Base-by-base conservation (phyloP, 2,797 vertebrate species). In the Discoglossus pictus region DNA sequence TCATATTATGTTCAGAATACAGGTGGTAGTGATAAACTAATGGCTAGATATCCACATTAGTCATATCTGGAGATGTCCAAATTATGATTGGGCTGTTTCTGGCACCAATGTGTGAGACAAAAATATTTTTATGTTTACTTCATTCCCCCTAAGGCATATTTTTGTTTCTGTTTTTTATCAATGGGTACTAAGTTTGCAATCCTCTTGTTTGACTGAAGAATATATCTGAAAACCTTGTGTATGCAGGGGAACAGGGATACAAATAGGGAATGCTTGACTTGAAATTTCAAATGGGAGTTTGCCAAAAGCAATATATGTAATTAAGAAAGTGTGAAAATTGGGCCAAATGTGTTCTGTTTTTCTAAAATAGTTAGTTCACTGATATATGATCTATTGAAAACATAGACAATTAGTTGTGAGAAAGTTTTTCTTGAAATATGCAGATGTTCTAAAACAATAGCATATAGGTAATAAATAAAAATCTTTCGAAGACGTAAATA, bases 1-100 rank as follows among this genome's bases (percentile, higher is more conserved):
- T 47, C 42, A 56, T 17, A 46, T 21, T 5, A n/a, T 56, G 56
- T 65, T 20, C 15, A 27, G 52, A 2, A 13, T 48, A 48, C 63
- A 65, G 63, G 63, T 56, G 63, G 52, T 65, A 56, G 63, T 65
- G 42, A 65, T 56, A 65, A 65, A 24, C 52, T 24, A 65, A 65
- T 65, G 42, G 52, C 63, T 65, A 17, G 42, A 65, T 38, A 48
- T 65, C 20, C 42, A 56, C 35, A 47, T 47, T 65, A 56, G 42
- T 65, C 63, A 65, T 39, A 54, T 56, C 42, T 47, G 34, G 23
- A 56, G 42, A 38, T 56, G 52, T 56, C 63, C 63, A 65, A 65
- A 39, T n/a, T 48, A 17, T 56, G 43, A 65, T 56, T 56, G 31
- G 42, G n/a, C 35, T 48, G 42, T 65, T 48, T 56, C 46, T 65